Evolutionary conservation across 2,113 vertebrate species (phyloP), one percentile per base, ranked within the genome.

Genomic region (Hystrix cristata): DNA sequence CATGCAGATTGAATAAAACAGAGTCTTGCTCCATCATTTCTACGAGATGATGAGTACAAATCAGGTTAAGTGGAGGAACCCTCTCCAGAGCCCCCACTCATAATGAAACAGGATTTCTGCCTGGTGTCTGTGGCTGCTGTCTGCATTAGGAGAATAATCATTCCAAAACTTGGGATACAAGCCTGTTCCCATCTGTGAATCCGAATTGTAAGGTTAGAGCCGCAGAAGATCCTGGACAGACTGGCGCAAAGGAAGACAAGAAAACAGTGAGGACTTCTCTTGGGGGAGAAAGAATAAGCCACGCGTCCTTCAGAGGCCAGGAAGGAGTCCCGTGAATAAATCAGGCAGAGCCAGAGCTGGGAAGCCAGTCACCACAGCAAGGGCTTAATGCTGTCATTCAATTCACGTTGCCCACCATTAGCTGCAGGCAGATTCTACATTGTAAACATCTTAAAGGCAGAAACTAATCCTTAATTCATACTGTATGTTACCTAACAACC

Each of bases 1-100:
- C 71, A 79, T 60, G 92, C 74, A 91, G 67, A 31, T 86, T 87
- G 76, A 96, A 97, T 88, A 95, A 82, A 79, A 27, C 86, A 90
- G 91, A 38, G 25, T 92, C 67, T 92, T 92, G 74, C 71, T 84
- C 31, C 67, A 7, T 46, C n/a, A 27, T 84, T 34, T 76, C 29
- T 53, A 34, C 60, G 86, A 92, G 69, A 86, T 74, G 80, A 90
- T 59, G 13, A 55, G 83, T 64, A 34, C 85, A 31, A 95, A 62
- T 89, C 38, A 94, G 83, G 59, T 13, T 90, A 57, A 94, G 82
- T 15, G 55, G 80, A 97, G 43, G 74, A 88, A 25, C 62, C 8
- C 12, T 87, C 92, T 76, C 80, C 5, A 29, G 29, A 92, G 0
- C 21, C 82, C 34, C 43, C 71, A 29, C 34, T 83, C 38, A 34